Base-by-base conservation (phyloP, 2,797 vertebrate species). In the Falco berigora region DNA sequence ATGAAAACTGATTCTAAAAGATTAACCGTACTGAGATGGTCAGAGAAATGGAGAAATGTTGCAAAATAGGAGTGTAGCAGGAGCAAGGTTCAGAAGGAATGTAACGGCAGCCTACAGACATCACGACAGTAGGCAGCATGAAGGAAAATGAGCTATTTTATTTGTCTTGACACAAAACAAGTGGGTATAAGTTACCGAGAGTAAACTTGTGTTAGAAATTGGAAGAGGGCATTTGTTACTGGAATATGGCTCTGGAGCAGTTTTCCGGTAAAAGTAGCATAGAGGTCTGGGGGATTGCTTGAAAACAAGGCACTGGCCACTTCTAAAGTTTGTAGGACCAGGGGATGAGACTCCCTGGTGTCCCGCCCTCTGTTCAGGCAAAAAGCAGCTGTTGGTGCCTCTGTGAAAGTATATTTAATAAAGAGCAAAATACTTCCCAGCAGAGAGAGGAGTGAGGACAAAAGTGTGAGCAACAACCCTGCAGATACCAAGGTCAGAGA, bases 201-300 rank as follows among this genome's bases (percentile, higher is more conserved):
- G 28, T 68, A 52, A 79, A 64, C 12, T 30, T 47, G 19, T 13
- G n/a, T 40, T 68, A 61, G 28, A 72, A 88, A 61, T 4, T 47
- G 16, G 62, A 42, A 67, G 30, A 38, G 23, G 10, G 24, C 28
- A 42, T 79, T 68, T 53, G 53, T 56, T 32, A 38, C 34, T 34
- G 20, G 38, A 86, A 53, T 58, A 49, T 0, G 1, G 25, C 34
- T 87, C 56, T 56, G 46, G 32, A 62, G 12, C 34, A 19, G 5
- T 88, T 64, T 90, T 67, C 14, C 16, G 3, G 0, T 10, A 23
- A 32, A 13, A 23, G 15, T 9, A 27, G 21, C 0, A 1, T 62
- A 73, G 49, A 50, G 14, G 25, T 42, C 21, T 67, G 30, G 30
- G 10, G 40, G 7, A n/a, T 67, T 82, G 32, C 72, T 79, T 80